Conservation (phyloP, 2,797 vertebrate genomes). For the Hoplostethus atlanticus region DNA sequence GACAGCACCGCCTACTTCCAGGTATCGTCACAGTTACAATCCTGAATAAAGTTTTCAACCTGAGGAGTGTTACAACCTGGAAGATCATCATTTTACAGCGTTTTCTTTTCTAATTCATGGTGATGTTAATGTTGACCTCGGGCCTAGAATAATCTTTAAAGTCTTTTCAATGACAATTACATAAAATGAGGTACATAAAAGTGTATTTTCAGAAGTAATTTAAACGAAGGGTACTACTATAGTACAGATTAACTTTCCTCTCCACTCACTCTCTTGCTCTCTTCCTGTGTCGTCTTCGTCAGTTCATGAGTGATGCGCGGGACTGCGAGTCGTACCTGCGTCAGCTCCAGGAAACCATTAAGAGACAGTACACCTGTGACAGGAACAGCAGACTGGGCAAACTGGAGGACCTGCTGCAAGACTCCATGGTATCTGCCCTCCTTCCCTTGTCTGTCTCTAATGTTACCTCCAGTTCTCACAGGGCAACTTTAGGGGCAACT, state of each 20-base stretch:
- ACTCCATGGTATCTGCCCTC: conserved; percentile 91
- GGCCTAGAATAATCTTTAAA: no score
- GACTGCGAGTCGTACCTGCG: conserved; percentile 93
- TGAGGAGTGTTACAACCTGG: no score
- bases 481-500: no score
- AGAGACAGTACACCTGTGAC: conserved; percentile 96
- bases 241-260: not conserved
- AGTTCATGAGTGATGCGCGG: conserved; percentile 94
- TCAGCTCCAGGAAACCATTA: conserved; percentile 96
- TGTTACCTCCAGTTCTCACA: not conserved
- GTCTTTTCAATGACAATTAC: no score
- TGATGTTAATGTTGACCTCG: no score
- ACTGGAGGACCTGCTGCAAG: conserved; percentile 97
- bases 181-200: no score
- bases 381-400: conserved; percentile 92
- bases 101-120: no score
- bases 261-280: not conserved
- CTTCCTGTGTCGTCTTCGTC: conserved; percentile 6
- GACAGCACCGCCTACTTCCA: conserved; percentile 96
- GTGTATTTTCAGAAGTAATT: no score
- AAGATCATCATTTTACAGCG: no score
- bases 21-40: conserved; percentile 74
- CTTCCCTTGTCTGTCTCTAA: not conserved
- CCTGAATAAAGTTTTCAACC: no score
- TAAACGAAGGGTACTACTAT: not conserved